Percentiles rank a stretch among this genome's conserved stretches.
These are phyloP conservation scores for Pelobates cultripes DNA, from an alignment of 2,797 vertebrate species.

Conservation along the genomic window DNA sequence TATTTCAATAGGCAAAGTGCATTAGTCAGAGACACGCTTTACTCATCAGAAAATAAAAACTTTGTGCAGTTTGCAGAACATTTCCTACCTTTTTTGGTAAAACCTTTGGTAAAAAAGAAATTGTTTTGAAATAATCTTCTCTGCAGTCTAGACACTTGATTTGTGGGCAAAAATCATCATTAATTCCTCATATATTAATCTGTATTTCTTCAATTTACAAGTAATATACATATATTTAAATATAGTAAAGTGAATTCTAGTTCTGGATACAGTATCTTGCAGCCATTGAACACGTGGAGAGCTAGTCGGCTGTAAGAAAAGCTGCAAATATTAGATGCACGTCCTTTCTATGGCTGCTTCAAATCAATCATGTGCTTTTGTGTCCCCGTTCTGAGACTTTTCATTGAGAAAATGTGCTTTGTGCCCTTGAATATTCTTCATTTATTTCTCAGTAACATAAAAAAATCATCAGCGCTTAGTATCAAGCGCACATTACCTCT, in stretches of 20 bases:
- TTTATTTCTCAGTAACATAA: neutral
- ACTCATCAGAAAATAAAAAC: neutral
- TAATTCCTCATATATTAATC: slow-evolving; percentile 41
- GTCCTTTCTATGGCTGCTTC: neutral
- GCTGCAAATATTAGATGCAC: neutral
- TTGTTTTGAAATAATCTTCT: neutral
- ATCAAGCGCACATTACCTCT: neutral
- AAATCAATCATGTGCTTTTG: slow-evolving; percentile 31
- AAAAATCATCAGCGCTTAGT: neutral
- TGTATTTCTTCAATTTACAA: slow-evolving; percentile 35
- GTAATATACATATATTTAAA: slow-evolving; percentile 33
- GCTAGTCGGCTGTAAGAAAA: neutral
- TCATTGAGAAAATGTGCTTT: neutral
- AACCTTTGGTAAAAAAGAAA: slow-evolving; percentile 24
- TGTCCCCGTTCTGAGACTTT: neutral
- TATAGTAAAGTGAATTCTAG: neutral
- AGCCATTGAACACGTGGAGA: slow-evolving; percentile 16
- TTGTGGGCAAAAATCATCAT: neutral
- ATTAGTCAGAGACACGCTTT: neutral
- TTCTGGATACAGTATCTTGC: neutral
- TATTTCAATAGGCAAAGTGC: slow-evolving; percentile 19
- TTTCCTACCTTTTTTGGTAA: slow-evolving; percentile 16
- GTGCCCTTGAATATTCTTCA: neutral
- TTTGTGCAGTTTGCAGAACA: neutral
- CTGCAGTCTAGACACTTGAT: neutral